Base-by-base conservation (phyloP, 2,113 vertebrate species). In the Mus pahari region DNA sequence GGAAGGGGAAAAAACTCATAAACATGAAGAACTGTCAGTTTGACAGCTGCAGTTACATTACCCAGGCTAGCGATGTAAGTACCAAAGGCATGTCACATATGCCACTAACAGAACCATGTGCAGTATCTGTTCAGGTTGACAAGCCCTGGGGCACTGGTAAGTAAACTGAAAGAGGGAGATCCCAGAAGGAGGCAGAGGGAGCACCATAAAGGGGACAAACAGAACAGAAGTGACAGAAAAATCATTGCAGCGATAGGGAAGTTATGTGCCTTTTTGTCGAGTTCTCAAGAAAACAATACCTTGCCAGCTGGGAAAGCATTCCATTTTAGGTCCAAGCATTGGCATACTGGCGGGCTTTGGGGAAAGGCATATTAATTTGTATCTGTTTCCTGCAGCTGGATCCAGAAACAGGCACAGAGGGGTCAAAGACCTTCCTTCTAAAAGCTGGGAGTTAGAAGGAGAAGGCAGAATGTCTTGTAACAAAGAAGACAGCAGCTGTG, bases 401-500 rank as follows among this genome's bases (percentile, higher is more conserved):
- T 94, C 96, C 96, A 97, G 96, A 91, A 95, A 73, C 64, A 10
- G 28, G 84, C 73, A 14, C 53, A 94, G 71, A 93, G 36, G 36
- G 75, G 92, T 66, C 83, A 96, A 82, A 73, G 87, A 94, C 53
- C 75, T 97, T 97, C 97, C n/a, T 96, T 96, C 60, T 86, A 91
- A 95, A 97, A 95, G 45, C 94, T 94, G 42, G 39, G 42, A 93
- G 62, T 94, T 95, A 70, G 53, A 53, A 86, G 83, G 81, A 90
- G 82, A 0, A 33, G 89, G 68, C 88, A 96, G 84, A 96, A 93
- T 97, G 96, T 93, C 97, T 96, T 97, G 2, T 97, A 97, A 96
- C 97, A 98, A 89, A 97, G 96, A 93, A 97, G 96, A 98, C 86
- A 97, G 96, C 97, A 98, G 97, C 95, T 98, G 96, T 86, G 50